Evolutionary conservation across 2,888 invertebrate species (phyloP).

Genomic region (Tetramorium bicarinatum): DNA sequence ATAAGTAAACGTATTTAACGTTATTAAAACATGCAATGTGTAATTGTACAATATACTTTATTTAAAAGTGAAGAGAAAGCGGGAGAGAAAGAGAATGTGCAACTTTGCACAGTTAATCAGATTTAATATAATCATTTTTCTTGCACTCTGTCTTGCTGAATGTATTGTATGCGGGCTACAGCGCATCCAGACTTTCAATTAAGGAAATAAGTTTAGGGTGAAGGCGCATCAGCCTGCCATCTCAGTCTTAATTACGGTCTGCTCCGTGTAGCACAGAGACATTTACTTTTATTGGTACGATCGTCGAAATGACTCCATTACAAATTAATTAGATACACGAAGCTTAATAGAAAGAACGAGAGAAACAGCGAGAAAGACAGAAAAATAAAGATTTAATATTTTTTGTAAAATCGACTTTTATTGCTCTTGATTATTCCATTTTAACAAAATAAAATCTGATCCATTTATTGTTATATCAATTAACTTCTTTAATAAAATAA

Average conservation of each 20-base stretch:
- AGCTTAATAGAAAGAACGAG: background rate
- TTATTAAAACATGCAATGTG: background rate
- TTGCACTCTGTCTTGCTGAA: background rate
- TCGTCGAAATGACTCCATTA: slow-evolving; percentile 39
- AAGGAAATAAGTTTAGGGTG: slow-evolving; percentile 75
- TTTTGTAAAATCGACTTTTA: background rate
- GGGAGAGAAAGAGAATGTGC: background rate
- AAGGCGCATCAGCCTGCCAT: slow-evolving; percentile 57
- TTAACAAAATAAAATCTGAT: background rate
- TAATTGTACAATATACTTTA: background rate
- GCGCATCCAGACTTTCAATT: slow-evolving; percentile 74
- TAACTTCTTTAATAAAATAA: background rate
- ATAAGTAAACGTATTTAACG: background rate
- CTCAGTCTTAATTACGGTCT: slow-evolving; percentile 71
- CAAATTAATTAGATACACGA: slow-evolving; percentile 33
- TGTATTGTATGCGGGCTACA: slow-evolving; percentile 30
- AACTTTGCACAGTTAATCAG: slow-evolving; percentile 7
- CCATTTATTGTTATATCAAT: background rate
- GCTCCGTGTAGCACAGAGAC: slow-evolving; percentile 57
- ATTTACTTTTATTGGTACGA: slow-evolving; percentile 46
- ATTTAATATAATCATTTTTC: slow-evolving; percentile 28
- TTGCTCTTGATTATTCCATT: background rate
- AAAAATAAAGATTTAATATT: background rate
- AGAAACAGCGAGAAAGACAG: background rate
- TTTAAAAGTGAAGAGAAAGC: background rate